phyloP scores from a whole-genome alignment of 2,113 vertebrate species.

The Actenoides hombroni region DNA sequence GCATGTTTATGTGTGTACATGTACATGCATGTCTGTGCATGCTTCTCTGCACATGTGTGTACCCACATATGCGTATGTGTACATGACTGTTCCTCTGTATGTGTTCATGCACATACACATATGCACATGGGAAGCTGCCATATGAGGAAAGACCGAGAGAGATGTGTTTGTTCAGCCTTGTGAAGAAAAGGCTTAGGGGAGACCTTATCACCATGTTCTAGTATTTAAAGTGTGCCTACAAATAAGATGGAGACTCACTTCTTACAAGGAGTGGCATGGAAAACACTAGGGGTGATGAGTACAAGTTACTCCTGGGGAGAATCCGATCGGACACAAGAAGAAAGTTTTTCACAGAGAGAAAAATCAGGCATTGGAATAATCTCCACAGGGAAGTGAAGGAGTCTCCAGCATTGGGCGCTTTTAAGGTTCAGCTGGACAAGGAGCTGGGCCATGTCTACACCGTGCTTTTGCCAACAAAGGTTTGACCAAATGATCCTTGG shows the following conservation, averaged over 20 bases:
- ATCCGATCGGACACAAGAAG: neutral
- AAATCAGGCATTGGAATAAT: neutral
- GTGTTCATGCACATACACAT: rapidly evolving
- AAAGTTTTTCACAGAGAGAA: neutral
- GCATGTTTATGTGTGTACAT: neutral
- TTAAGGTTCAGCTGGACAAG: neutral
- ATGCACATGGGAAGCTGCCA: neutral
- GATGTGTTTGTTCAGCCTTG: neutral
- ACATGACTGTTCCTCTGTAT: neutral
- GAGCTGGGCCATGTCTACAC: neutral
- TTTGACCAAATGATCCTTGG: neutral
- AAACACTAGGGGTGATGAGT: neutral
- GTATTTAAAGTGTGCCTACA: neutral
- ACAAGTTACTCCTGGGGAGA: neutral
- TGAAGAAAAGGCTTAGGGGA: neutral
- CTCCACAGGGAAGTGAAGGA: neutral
- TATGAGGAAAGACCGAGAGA: neutral
- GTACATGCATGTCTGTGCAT: too few species aligned
- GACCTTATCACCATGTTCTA: neutral
- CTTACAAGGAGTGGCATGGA: neutral
- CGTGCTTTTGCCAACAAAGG: neutral
- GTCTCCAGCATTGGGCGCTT: neutral
- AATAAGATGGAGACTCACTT: neutral
- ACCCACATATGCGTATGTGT: rapidly evolving
- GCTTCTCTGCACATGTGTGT: neutral